These are phyloP conservation scores for Laterallus jamaicensis DNA, from an alignment of 2,113 vertebrate genomes.

Conservation along the genomic window DNA sequence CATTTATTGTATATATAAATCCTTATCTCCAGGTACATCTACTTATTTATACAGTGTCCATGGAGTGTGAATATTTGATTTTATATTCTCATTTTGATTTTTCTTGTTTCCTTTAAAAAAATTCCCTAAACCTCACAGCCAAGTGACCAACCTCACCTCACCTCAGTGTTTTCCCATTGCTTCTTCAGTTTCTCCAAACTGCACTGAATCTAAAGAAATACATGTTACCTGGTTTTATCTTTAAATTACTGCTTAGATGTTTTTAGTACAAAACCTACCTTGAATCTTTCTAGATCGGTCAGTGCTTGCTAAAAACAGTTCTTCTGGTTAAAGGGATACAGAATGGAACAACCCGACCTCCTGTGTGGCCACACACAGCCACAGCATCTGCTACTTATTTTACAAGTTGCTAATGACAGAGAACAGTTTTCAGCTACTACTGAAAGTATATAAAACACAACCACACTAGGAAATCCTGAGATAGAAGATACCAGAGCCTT, in stretches of 20 bases:
- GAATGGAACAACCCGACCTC: slow-evolving; percentile 16
- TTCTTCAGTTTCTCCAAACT: not conserved
- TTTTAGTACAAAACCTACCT: not conserved
- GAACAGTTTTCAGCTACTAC: slow-evolving; percentile 41
- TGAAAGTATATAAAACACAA: slow-evolving; percentile 28
- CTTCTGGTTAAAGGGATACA: not conserved
- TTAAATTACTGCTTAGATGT: not conserved
- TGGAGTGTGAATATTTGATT: not conserved
- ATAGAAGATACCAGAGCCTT: not conserved
- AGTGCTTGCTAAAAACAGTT: not conserved
- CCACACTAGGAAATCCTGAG: not conserved
- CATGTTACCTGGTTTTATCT: not conserved
- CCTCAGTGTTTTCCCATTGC: not conserved
- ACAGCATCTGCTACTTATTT: slow-evolving; percentile 72
- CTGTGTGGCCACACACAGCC: slow-evolving; percentile 33
- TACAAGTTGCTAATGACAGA: slow-evolving; percentile 63
- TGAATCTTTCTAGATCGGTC: not conserved
- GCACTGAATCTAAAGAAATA: not conserved
- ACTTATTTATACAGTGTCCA: not conserved
- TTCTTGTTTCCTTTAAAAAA: not conserved
- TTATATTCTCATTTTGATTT: not conserved
- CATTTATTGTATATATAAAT: not conserved
- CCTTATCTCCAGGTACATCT: not conserved
- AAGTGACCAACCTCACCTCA: not conserved
- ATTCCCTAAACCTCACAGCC: not conserved